Base-by-base conservation (phyloP, 2,797 vertebrate species). In the Diplodus sargus region DNA sequence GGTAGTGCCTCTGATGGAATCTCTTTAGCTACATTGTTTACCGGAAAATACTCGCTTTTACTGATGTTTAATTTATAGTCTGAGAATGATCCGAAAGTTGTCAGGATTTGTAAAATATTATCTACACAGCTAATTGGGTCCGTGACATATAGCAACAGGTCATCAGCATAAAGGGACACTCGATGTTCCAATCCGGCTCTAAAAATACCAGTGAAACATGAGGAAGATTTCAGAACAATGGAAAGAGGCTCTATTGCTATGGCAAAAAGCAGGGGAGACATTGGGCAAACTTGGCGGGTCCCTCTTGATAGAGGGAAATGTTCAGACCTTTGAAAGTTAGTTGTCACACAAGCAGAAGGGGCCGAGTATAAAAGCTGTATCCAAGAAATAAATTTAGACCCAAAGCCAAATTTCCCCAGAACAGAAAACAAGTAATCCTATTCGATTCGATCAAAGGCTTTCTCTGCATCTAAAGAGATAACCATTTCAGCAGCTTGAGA, bases 311-410 rank as follows among this genome's bases (percentile, higher is more conserved):
- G 17, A 18, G 47, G 47, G 17, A 48, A 48, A 45, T 18, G 18
- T 48, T 20, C 48, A 9, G 48, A 49, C 17, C 17, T 18, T 9
- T 49, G 6, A 49, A 20, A 49, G 8, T 49, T 49, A 9, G 48
- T 49, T 49, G 17, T 20, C 17, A 49, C 48, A 49, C 48, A 9
- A 9, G 48, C 22, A 23, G 52, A 18, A 49, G 48, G 42, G 42
- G 11, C 42, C 3, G 42, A 18, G 18, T 49, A 49, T 52, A 39
- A n/a, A 65, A 52, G 47, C 34, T 30, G 18, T 30, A 51, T 34
- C 47, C 18, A 65, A n/a, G 48, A 51, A 65, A 63, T 45, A 22
- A 43, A 60, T 22, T 42, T 42, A 42, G 58, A 43, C 58, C 34
- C 30, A 60, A 60, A 59, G 10, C 57, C 30, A 59, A 62, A 45